These are phyloP conservation scores for Cuniculus paca DNA, from an alignment of 2,797 vertebrate species.

Conservation along the genomic window DNA sequence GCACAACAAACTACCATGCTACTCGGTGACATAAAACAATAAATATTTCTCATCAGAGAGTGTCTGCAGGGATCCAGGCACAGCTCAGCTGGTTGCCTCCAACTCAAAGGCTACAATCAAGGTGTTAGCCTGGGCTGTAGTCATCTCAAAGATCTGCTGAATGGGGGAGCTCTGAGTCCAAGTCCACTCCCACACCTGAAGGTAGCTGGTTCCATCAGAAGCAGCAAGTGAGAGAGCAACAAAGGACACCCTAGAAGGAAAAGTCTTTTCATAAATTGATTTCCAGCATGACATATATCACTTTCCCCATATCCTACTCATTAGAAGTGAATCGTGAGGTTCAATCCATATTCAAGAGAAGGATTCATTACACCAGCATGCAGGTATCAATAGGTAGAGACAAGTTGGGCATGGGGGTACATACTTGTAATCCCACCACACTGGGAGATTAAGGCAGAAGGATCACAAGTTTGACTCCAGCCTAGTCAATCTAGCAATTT, in stretches of 20 bases:
- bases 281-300: not conserved
- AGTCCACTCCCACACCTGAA: not conserved
- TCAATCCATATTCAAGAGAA: not conserved
- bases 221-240: not conserved
- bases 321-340: not conserved
- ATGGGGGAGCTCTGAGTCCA: not conserved
- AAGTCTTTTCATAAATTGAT: not conserved
- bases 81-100: not conserved
- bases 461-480: not conserved
- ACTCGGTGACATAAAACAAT: not conserved
- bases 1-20: not conserved
- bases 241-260: not conserved
- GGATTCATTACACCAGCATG: not conserved
- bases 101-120: not conserved
- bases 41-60: not conserved
- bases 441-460: not conserved
- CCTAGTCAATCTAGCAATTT: not conserved
- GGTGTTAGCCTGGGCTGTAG: too few species aligned
- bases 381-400: slow-evolving; percentile 2
- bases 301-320: not conserved
- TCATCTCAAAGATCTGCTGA: not conserved
- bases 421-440: not conserved
- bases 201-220: not conserved
- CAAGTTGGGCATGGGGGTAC: not conserved
- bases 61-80: not conserved